Base-by-base conservation (phyloP, 2,888 invertebrate species). In the Drosophila mulleri region DNA sequence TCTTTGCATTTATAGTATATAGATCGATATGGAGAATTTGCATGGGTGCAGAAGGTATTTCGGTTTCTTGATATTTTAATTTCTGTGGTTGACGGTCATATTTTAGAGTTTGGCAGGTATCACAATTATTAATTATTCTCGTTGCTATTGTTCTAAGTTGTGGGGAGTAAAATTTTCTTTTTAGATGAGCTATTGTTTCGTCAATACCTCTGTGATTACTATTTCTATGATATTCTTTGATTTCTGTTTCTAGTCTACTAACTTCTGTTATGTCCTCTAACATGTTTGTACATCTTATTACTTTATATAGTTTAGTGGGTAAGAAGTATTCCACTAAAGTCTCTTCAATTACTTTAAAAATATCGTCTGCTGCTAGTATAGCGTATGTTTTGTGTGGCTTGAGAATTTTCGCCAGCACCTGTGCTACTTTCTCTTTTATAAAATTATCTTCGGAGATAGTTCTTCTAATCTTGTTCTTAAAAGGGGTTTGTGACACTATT, bases 221-320 rank as follows among this genome's bases (percentile, higher is more conserved):
- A 23, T 45, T 12, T 23, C 23, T 45, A 14, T 45, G 23, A 12
- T 44, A 23, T 45, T 45, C 12, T 45, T 45, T 45, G 2, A 45
- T 23, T 14, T 23, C 45, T 23, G 3, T 5, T 45, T 45, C 45
- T 4, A 45, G 45, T 45, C 3, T 45, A 45, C 14, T 3, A 5
- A 9, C 6, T 45, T 23, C 45, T 23, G 45, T 45, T 14, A 45
- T 45, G 4, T 23, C 23, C 23, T 45, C 45, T 45, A 45, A 9
- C 12, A 45, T 12, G 45, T 23, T 45, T 45, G 45, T 45, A 45
- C 45, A 23, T 23, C 45, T 45, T 45, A 45, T 45, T 45, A 45
- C 23, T 45, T 45, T 45, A 11, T 45, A 23, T 2, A 45, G 4
- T 45, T 23, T 45, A 14, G 23, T 23, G 5, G 23, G 20, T 12